phyloP scores from a whole-genome alignment of 2,888 invertebrate genomes.

The Metopia argyrocephala region DNA sequence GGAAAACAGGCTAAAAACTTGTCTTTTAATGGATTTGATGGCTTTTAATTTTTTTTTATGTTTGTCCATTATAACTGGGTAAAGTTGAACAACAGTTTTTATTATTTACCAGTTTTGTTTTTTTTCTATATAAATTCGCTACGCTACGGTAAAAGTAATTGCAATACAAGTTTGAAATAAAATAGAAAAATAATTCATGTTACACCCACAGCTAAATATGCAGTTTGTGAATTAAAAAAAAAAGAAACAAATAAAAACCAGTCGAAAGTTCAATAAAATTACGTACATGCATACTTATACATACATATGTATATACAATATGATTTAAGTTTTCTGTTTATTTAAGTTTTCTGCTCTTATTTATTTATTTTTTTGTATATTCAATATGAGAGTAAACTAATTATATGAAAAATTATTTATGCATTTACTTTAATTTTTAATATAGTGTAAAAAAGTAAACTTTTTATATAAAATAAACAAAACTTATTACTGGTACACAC shows the following conservation, averaged over 20 bases:
- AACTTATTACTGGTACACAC: no score
- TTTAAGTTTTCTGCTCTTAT: no score
- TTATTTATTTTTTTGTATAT: no score
- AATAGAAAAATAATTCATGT: not conserved
- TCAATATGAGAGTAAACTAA: no score
- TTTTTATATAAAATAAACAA: no score
- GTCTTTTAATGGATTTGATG: conserved; percentile 14
- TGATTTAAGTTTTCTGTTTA: no score
- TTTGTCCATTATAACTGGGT: conserved; percentile 48
- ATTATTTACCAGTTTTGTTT: conserved; percentile 13
- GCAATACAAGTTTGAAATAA: conserved; percentile 30
- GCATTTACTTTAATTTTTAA: no score
- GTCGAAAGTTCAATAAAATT: conserved; percentile 42
- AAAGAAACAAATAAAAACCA: not conserved
- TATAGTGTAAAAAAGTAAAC: no score
- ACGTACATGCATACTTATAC: not conserved
- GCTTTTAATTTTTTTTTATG: conserved; percentile 29
- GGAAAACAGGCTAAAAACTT: conserved; percentile 6
- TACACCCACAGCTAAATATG: conserved; percentile 48
- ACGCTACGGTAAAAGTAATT: conserved; percentile 40
- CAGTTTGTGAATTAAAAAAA: not conserved
- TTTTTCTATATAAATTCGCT: conserved; percentile 6
- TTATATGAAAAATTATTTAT: no score
- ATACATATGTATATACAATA: not conserved
- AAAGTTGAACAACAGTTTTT: conserved; percentile 51